Base-by-base conservation (phyloP, 2,113 vertebrate genomes). In the Dasyurus viverrinus region DNA sequence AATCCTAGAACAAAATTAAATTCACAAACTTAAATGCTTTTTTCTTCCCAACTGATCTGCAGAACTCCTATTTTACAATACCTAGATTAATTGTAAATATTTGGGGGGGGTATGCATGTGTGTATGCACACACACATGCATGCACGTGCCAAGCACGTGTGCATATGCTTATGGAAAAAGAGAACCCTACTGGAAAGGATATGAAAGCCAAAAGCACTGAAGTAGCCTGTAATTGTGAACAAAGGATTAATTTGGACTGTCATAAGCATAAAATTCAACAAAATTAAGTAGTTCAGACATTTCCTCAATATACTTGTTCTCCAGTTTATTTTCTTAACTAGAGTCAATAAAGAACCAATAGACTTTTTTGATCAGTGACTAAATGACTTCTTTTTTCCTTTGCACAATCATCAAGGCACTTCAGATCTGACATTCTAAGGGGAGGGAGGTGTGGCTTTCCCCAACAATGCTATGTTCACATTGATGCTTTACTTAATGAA, bases 1-100 rank as follows among this genome's bases (percentile, higher is more conserved):
- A 98, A 98, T 54, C 97, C 98, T 96, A 46, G 96, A 94, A 96
- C 95, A 95, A 94, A 97, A 97, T 96, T 89, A 89, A 97, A 96
- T 90, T 94, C 94, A 90, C 96, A 91, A 12, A 90, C 92, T 90
- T 11, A 94, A 97, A 96, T 12, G 96, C 95, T 54, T 95, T 97
- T 84, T 94, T 95, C 94, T 95, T 96, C 54, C 93, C 93, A 54
- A 92, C 26, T 2, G 94, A 97, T 96, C 96, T 0, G 53, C 90
- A 53, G 57, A 23, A 95, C 95, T 91, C 90, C 89, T 93, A 93
- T 94, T 96, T 50, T 0, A 0, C 27, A 30, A 90, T 1, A 16
- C 57, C 0, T 50, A 0, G 1, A 46, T 11, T 26, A 26, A 0
- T 9, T 1, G 89, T 0, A 3, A 91, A 90, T 1, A 0, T 36